Conservation (phyloP, 2,888 invertebrate genomes). For the Polymixis flavicincta region DNA sequence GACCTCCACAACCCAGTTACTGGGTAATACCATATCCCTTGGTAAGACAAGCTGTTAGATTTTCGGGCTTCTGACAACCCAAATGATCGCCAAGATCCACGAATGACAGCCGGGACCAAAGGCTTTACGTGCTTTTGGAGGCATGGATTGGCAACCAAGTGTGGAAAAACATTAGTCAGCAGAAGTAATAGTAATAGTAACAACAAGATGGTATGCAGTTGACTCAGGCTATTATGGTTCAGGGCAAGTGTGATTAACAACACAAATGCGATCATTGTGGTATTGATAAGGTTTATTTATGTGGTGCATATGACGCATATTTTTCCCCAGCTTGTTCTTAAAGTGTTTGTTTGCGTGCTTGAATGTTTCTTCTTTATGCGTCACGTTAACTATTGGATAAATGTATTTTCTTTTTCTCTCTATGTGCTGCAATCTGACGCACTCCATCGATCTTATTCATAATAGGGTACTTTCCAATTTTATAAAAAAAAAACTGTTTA, state of each 20-base stretch:
- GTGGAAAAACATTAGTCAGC: constrained; percentile 1
- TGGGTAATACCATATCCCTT: too few relatives aligned
- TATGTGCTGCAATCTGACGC: not conserved
- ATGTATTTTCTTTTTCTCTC: not conserved
- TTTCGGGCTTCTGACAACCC: too few relatives aligned
- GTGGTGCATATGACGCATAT: constrained; percentile 1
- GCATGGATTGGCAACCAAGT: not conserved
- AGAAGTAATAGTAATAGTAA: constrained; percentile 1
- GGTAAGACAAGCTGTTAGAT: too few relatives aligned
- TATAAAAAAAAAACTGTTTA: too few relatives aligned
- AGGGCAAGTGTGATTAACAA: not conserved
- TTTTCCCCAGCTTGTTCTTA: not conserved
- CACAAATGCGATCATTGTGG: not conserved
- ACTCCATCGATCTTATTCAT: not conserved
- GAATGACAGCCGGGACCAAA: too few relatives aligned
- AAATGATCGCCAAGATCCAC: too few relatives aligned
- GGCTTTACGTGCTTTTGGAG: too few relatives aligned
- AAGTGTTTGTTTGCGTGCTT: not conserved
- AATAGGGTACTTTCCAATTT: too few relatives aligned
- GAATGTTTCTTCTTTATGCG: not conserved
- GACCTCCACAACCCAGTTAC: too few relatives aligned
- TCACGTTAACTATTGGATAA: not conserved
- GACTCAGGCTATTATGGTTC: not conserved
- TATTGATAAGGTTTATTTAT: constrained; percentile 8
- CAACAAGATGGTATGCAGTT: not conserved